These are phyloP conservation scores for Habrosyne pyritoides DNA, from an alignment of 2,888 invertebrate genomes.

Conservation along the genomic window DNA sequence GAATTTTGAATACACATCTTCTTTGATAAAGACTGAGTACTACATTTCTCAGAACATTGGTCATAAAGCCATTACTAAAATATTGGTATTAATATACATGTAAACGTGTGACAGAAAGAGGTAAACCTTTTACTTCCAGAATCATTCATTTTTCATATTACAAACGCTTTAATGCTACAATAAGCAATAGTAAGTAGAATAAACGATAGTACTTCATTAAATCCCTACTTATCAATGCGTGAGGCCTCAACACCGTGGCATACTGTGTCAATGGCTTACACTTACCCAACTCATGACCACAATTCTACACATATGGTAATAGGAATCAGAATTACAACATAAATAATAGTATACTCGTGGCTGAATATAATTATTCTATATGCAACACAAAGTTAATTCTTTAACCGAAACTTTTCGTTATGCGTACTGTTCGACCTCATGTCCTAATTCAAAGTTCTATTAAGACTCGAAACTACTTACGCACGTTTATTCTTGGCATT, in stretches of 20 bases:
- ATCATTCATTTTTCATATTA: no score
- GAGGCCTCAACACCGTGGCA: neutral
- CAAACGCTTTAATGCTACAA: neutral
- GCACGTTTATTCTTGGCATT: neutral
- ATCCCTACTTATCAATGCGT: neutral
- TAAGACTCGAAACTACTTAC: neutral
- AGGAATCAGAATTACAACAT: neutral
- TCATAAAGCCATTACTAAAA: no score
- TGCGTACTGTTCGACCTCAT: neutral
- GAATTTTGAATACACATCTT: no score
- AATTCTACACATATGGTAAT: neutral
- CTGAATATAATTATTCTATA: neutral
- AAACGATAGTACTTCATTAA: neutral
- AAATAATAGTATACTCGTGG: neutral
- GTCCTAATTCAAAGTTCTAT: neutral
- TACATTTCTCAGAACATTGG: no score
- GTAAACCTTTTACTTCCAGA: no score
- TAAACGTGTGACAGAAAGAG: no score
- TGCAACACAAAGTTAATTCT: neutral
- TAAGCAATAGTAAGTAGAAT: neutral
- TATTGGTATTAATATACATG: no score
- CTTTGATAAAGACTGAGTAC: no score
- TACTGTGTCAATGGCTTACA: neutral
- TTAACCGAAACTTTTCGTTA: neutral
- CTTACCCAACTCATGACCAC: neutral